Percentiles rank a stretch among this genome's conserved stretches.
Conservation (phyloP, 2,113 vertebrate genomes). For the Pagrus major region DNA sequence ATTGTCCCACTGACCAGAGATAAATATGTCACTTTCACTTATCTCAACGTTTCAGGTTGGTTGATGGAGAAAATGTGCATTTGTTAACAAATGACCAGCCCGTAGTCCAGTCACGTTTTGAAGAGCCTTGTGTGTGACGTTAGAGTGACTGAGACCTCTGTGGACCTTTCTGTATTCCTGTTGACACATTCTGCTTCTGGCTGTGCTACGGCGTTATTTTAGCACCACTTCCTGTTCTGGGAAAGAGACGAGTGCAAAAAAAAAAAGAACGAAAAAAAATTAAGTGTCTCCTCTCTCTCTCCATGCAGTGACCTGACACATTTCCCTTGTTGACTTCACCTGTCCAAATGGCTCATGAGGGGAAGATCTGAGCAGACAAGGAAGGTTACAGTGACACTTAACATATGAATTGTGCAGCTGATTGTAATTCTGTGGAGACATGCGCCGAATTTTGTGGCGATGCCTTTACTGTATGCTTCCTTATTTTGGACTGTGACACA, state of each 20-base stretch:
- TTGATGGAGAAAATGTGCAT: slow-evolving; percentile 14
- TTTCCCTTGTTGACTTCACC: neutral
- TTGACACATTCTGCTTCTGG: neutral
- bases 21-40: slow-evolving; percentile 54
- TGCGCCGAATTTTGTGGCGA: neutral
- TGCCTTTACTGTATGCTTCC: neutral
- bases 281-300: neutral
- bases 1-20: slow-evolving; percentile 40
- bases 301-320: neutral
- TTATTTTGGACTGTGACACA: neutral
- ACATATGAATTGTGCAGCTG: slow-evolving; percentile 8
- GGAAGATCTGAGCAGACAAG: neutral
- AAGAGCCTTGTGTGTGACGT: slow-evolving; percentile 9
- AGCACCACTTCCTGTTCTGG: neutral
- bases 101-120: neutral
- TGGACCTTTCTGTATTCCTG: slow-evolving; percentile 18
- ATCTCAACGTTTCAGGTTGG: slow-evolving; percentile 30
- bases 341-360: neutral
- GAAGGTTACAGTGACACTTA: slow-evolving; percentile 1
- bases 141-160: slow-evolving; percentile 12
- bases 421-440: neutral
- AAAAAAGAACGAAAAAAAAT: neutral
- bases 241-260: neutral
- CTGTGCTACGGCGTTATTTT: slow-evolving; percentile 4
- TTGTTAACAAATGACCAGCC: neutral